Base-by-base conservation (phyloP, 2,888 invertebrate species). In the Lobophora halterata region DNA sequence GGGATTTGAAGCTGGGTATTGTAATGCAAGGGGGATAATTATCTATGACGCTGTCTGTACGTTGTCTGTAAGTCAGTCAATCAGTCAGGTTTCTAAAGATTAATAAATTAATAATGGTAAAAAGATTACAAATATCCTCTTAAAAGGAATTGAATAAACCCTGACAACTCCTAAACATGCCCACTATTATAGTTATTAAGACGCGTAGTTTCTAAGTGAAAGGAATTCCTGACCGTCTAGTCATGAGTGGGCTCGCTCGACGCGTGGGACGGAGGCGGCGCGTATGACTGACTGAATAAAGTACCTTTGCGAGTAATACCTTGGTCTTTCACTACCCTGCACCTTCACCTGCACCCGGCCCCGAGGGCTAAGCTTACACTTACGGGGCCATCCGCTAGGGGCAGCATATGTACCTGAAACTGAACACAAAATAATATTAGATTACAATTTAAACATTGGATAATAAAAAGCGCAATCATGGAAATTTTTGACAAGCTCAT, bases 241-340 rank as follows among this genome's bases (percentile, higher is more conserved):
- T 52, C 50, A 14, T 23, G 24, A 36, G 14, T n/a, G n/a, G n/a
- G n/a, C n/a, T 49, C 32, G 30, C 25, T 34, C 45, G 11, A 30
- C 37, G 34, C 37, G 45, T 31, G 54, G 50, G 49, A 39, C 30
- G 33, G 41, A 36, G 31, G 29, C 37, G 29, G 43, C 46, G 36
- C 64, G 57, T 69, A 68, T 71, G 9, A 62, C 70, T 68, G 71
- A 75, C 72, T 73, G 73, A 77, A 72, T 75, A 71, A 69, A 71
- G 62, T 64, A n/a, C n/a, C n/a, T 65, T 68, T 68, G 59, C 61
- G 57, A 71, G 56, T 55, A 55, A 53, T 29, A 25, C 21, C 20
- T 18, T 9, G 5, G 24, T 6, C 12, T 12, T 32, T 43, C 7
- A 5, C 4, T 12, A n/a, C n/a, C n/a, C 5, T n/a, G 2, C 12